Percentiles rank a stretch among this genome's conserved stretches.
phyloP scores from a whole-genome alignment of 2,797 vertebrate species.

The Rhinoraja longicauda region DNA sequence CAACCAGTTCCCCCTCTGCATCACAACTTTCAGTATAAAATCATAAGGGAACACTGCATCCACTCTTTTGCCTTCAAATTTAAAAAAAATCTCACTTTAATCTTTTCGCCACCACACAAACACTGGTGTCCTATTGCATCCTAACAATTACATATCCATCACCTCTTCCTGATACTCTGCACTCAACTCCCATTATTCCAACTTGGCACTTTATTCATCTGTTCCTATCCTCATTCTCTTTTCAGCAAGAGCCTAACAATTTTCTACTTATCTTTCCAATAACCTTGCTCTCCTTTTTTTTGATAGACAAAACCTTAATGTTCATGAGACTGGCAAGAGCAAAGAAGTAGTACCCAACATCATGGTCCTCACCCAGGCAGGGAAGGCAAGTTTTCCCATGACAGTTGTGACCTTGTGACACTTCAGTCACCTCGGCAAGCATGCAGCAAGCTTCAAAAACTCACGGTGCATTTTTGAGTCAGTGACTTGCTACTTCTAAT shows the following conservation, averaged over 20 bases:
- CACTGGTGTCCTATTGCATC: too few species aligned
- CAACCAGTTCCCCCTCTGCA: neutral
- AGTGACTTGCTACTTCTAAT: neutral
- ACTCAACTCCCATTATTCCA: too few species aligned
- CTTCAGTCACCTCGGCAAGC: neutral
- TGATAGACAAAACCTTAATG: neutral
- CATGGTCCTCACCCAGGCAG: neutral
- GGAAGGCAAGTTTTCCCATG: neutral
- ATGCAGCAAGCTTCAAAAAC: neutral
- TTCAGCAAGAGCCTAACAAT: neutral
- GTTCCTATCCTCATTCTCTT: too few species aligned
- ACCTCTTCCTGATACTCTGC: too few species aligned
- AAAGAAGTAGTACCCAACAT: neutral
- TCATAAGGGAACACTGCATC: neutral
- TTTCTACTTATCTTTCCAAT: neutral
- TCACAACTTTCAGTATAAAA: neutral
- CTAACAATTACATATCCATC: too few species aligned
- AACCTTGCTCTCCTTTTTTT: too few species aligned
- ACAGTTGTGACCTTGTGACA: neutral
- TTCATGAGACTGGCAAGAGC: neutral
- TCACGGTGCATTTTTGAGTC: neutral
- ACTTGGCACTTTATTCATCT: too few species aligned
- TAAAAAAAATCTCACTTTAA: neutral
- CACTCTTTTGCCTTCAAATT: neutral
- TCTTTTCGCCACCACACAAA: too few species aligned